These are phyloP conservation scores for Talpa occidentalis DNA, from an alignment of 2,113 vertebrate genomes.

Conservation along the genomic window DNA sequence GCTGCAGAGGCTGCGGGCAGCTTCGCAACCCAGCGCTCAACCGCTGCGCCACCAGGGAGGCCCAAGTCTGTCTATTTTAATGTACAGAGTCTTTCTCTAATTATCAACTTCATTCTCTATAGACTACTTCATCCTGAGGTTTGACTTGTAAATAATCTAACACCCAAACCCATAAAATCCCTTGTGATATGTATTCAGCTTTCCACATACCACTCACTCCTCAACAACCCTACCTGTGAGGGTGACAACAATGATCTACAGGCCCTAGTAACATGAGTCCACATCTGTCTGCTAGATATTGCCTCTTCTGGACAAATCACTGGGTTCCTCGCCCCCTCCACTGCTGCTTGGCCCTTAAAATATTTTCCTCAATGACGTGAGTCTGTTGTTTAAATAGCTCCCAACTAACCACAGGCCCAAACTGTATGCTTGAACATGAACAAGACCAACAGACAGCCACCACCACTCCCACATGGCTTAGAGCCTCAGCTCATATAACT, in stretches of 20 bases:
- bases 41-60: too few species aligned
- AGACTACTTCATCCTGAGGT: not conserved
- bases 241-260: accelerated
- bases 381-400: not conserved
- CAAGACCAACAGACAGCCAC: not conserved
- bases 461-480: not conserved
- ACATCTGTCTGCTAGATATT: not conserved
- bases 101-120: not conserved
- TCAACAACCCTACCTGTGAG: not conserved
- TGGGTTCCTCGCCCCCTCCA: not conserved
- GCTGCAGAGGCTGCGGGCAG: too few species aligned
- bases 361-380: not conserved
- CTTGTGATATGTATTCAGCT: not conserved
- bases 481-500: not conserved
- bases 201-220: not conserved
- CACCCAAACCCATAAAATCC: not conserved
- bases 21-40: too few species aligned
- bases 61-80: too few species aligned
- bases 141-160: not conserved
- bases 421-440: not conserved
- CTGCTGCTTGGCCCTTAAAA: not conserved
- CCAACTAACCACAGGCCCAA: not conserved
- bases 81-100: not conserved
- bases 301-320: not conserved
- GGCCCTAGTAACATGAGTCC: not conserved